phyloP scores from a whole-genome alignment of 2,888 invertebrate genomes.

The Liposcelis brunnea region DNA sequence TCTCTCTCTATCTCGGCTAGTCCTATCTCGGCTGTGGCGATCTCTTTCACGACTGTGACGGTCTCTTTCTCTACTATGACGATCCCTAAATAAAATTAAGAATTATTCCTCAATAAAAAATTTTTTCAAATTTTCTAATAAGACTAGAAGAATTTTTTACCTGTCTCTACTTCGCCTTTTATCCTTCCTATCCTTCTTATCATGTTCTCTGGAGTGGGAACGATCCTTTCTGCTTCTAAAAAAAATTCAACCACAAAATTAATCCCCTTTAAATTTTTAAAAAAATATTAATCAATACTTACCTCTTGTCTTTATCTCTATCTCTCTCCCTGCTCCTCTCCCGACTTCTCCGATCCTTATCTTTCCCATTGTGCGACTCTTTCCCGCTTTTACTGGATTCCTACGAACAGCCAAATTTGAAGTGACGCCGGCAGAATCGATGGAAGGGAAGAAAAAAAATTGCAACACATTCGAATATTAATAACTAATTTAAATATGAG shows the following conservation, averaged over 20 bases:
- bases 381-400: slow-evolving; percentile 1
- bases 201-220: slow-evolving; percentile 17
- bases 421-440: slow-evolving; percentile 7
- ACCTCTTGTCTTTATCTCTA: slow-evolving; percentile 16
- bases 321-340: slow-evolving; percentile 18
- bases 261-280: no score
- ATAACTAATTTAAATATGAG: no score
- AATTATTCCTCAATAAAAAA: not conserved
- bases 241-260: slow-evolving; percentile 21
- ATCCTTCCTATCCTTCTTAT: slow-evolving; percentile 10
- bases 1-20: slow-evolving; percentile 13
- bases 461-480: not conserved
- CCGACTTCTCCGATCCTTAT: slow-evolving; percentile 26
- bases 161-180: slow-evolving; percentile 1
- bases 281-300: slow-evolving; percentile 11
- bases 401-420: slow-evolving; percentile 8
- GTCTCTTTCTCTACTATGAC: slow-evolving; percentile 14
- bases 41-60: not conserved
- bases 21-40: slow-evolving; percentile 14
- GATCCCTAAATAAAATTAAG: slow-evolving; percentile 8
- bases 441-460: slow-evolving; percentile 6
- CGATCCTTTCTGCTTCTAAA: slow-evolving; percentile 18
- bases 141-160: no score
- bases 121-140: no score
- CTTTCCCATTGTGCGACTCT: slow-evolving; percentile 15